Evolutionary conservation across 2,888 invertebrate genomes (phyloP).

Genomic region (Apeira syringaria): DNA sequence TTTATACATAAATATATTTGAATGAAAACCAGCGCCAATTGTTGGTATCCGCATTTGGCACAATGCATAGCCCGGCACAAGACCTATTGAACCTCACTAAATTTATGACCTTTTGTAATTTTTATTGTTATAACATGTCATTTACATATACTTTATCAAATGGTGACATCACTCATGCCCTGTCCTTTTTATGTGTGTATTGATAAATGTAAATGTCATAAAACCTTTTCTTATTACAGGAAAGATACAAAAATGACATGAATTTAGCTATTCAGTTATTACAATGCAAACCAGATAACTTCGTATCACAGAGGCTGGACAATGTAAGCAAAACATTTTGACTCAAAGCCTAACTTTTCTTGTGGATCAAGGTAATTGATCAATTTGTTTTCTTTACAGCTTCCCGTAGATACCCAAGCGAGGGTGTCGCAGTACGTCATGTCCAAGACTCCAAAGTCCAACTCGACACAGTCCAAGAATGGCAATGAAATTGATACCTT

Average conservation of each 20-base stretch:
- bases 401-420: conserved; percentile 95
- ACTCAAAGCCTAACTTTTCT: conserved; percentile 1
- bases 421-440: conserved; percentile 92
- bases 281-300: conserved; percentile 97
- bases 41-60: no score
- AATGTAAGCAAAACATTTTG: conserved; percentile 85
- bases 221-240: conserved; percentile 82
- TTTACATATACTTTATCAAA: no score
- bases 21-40: no score
- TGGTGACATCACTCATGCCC: no score
- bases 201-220: no score
- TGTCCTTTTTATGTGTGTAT: no score
- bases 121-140: no score
- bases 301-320: conserved; percentile 95
- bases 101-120: no score
- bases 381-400: conserved; percentile 78
- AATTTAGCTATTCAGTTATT: conserved; percentile 96
- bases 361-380: conserved; percentile 13
- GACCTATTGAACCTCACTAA: no score
- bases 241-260: conserved; percentile 96
- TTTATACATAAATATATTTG: no score
- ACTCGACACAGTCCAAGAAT: conserved; percentile 68
- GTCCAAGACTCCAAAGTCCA: conserved; percentile 80
- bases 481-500: conserved; percentile 72
- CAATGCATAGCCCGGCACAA: no score